Percentiles rank a stretch among this genome's conserved stretches.
These are phyloP conservation scores for Drosophila leontia DNA, from an alignment of 1,140 invertebrate species.

Conservation along the genomic window DNA sequence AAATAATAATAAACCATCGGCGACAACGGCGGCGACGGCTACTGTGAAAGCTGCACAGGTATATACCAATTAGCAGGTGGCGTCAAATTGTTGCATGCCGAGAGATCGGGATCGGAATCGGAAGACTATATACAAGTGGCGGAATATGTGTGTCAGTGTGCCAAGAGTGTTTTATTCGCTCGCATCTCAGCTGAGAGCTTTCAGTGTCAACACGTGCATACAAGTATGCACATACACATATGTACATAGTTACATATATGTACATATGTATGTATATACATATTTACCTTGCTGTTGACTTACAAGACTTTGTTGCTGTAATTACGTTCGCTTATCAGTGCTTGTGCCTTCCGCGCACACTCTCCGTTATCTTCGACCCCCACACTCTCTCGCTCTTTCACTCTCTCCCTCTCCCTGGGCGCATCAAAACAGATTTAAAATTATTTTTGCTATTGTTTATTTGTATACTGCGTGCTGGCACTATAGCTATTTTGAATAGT, in stretches of 20 bases:
- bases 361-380: slow-evolving; percentile 25
- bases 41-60: slow-evolving; percentile 61
- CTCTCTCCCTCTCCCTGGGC: slow-evolving; percentile 6
- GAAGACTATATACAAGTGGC: slow-evolving; percentile 4
- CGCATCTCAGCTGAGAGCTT: slow-evolving; percentile 34
- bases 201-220: slow-evolving; percentile 47
- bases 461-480: slow-evolving; percentile 12
- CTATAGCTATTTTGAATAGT: slow-evolving; percentile 20
- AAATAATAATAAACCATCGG: slow-evolving; percentile 13
- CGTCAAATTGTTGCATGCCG: slow-evolving; percentile 33
- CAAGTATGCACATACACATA: slow-evolving; percentile 10
- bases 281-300: slow-evolving; percentile 51
- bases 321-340: slow-evolving; percentile 57
- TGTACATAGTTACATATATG: slow-evolving; percentile 25
- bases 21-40: not conserved
- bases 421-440: slow-evolving; percentile 47
- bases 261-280: slow-evolving; percentile 11
- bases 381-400: slow-evolving; percentile 1
- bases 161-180: slow-evolving; percentile 49
- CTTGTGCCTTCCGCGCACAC: slow-evolving; percentile 39
- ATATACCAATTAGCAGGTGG: slow-evolving; percentile 22
- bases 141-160: slow-evolving; percentile 68
- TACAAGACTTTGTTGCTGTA: slow-evolving; percentile 57
- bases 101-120: slow-evolving; percentile 21
- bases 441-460: slow-evolving; percentile 28